Conservation (phyloP, 1,140 invertebrate genomes). For the Matsumurasca onukii region DNA sequence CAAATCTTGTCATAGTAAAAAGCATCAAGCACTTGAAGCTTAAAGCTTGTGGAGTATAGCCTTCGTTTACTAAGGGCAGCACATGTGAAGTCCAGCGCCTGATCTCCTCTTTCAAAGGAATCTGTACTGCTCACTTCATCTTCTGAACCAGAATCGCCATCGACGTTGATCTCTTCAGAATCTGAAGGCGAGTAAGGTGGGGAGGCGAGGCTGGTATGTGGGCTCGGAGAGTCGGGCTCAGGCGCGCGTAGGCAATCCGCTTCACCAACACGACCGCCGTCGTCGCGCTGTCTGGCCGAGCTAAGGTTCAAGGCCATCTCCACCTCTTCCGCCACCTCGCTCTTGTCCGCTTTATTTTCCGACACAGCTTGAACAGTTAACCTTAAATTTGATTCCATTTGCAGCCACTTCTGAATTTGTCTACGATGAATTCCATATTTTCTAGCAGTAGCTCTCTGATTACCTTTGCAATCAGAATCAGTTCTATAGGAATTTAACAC, state of each 20-base stretch:
- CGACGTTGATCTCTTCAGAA: constrained; percentile 36
- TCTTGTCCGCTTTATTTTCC: constrained; percentile 27
- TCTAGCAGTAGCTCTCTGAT: constrained; percentile 79
- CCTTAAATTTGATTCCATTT: constrained; percentile 72
- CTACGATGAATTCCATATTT: constrained; percentile 84
- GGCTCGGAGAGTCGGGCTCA: constrained; percentile 36
- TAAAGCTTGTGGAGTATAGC: constrained; percentile 56
- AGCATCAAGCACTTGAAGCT: constrained; percentile 54
- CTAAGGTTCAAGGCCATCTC: constrained; percentile 55
- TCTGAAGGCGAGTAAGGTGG: constrained; percentile 41
- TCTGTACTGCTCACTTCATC: constrained; percentile 37
- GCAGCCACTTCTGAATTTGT: constrained; percentile 87
- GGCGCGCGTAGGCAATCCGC: constrained; percentile 44
- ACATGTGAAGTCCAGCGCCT: constrained; percentile 43
- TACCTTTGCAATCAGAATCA: constrained; percentile 80
- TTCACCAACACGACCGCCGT: constrained; percentile 44
- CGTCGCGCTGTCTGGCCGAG: constrained; percentile 53
- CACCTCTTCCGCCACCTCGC: constrained; percentile 39
- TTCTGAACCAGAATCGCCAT: constrained; percentile 36
- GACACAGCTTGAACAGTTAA: constrained; percentile 46
- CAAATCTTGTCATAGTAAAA: constrained; percentile 54
- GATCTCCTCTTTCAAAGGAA: constrained; percentile 30
- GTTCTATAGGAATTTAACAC: constrained; percentile 81
- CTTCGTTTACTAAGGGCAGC: constrained; percentile 47
- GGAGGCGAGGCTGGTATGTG: neutral